Evolutionary conservation across 2,113 vertebrate species (phyloP).

Genomic region (Potamarius usumacintae): DNA sequence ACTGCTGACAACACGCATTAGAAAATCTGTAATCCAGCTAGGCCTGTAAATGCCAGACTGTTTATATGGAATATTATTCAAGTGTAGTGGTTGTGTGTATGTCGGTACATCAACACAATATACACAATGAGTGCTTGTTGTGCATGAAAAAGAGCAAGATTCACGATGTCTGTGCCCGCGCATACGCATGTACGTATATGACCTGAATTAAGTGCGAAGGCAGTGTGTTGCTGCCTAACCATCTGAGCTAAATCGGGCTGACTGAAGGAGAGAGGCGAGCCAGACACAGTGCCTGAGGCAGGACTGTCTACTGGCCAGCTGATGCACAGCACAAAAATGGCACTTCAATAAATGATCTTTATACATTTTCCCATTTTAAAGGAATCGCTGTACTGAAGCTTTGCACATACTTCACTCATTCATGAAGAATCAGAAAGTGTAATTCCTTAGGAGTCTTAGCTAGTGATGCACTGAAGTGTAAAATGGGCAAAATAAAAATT

Average conservation of each 20-base stretch:
- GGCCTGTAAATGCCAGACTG: constrained; percentile 19
- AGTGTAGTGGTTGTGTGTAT: background rate
- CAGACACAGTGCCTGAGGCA: constrained; percentile 39
- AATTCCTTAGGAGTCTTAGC: background rate
- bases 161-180: background rate
- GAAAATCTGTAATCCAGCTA: constrained; percentile 8
- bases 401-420: background rate
- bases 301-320: constrained; percentile 13
- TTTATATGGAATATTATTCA: background rate
- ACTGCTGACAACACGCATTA: background rate
- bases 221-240: constrained; percentile 32
- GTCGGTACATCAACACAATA: background rate
- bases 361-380: background rate
- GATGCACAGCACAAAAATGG: constrained; percentile 11
- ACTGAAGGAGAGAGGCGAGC: constrained; percentile 30
- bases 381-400: background rate
- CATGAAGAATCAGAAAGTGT: background rate
- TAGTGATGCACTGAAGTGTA: background rate
- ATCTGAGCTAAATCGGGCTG: constrained; percentile 40
- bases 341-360: constrained; percentile 1
- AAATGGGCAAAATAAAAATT: background rate
- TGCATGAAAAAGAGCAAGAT: background rate
- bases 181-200: background rate
- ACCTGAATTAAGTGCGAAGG: constrained; percentile 3
- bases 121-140: background rate